A percentile compares a stretch with the other conserved stretches of the same genome.
phyloP scores from a whole-genome alignment of 2,888 invertebrate species.

The Heliconius sara region DNA sequence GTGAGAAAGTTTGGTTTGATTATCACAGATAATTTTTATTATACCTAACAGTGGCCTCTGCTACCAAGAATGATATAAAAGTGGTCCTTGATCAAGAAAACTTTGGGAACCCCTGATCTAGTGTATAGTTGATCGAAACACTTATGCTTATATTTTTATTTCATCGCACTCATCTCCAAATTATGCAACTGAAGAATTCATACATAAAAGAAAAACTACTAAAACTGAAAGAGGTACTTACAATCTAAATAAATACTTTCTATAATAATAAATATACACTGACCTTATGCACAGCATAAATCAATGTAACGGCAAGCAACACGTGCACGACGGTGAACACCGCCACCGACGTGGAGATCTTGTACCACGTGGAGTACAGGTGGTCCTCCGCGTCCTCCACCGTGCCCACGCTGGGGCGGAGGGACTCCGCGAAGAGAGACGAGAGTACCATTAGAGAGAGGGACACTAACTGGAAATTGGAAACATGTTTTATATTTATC shows the following conservation, averaged over 20 bases:
- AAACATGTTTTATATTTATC: neutral
- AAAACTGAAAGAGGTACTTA: neutral
- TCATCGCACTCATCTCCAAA: too few species aligned
- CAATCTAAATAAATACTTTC: neutral
- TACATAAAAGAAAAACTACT: neutral
- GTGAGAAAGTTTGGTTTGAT: too few species aligned
- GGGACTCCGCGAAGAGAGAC: constrained; percentile 59
- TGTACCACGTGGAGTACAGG: constrained; percentile 63
- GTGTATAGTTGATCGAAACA: too few species aligned
- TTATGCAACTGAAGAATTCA: too few species aligned
- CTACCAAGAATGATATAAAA: too few species aligned
- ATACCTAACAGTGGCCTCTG: too few species aligned
- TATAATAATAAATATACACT: neutral
- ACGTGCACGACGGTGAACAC: constrained; percentile 62
- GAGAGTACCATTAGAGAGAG: constrained; percentile 59
- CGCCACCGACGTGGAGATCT: constrained; percentile 56
- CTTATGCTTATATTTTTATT: too few species aligned
- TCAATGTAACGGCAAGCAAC: constrained; percentile 60
- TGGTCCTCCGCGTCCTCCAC: constrained; percentile 56
- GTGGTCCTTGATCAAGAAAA: too few species aligned
- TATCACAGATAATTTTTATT: too few species aligned
- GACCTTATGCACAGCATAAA: constrained; percentile 64
- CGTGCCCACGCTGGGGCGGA: constrained; percentile 57
- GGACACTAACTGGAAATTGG: constrained; percentile 59
- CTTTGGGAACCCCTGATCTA: too few species aligned